Evolutionary conservation across 1,140 invertebrate genomes (phyloP).

Genomic region (honey bee (Apis mellifera)): DNA sequence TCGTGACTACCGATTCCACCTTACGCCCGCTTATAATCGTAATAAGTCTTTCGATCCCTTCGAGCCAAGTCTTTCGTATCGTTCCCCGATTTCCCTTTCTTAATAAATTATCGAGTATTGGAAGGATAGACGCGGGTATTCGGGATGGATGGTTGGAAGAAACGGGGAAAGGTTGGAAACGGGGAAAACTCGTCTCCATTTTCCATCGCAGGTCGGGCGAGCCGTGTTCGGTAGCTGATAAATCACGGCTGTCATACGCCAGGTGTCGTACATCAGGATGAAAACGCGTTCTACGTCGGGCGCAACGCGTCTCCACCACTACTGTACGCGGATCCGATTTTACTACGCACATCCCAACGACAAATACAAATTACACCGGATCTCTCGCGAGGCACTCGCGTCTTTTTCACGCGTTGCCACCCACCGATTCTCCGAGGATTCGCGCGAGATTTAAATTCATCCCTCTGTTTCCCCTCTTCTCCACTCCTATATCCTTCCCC

Average conservation of each 20-base stretch:
- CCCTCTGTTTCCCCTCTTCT: neutral
- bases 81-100: too few species aligned
- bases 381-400: conserved; percentile 50
- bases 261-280: conserved; percentile 63
- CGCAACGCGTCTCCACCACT: conserved; percentile 43
- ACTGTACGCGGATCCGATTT: conserved; percentile 56
- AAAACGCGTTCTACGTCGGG: conserved; percentile 60
- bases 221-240: conserved; percentile 63
- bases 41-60: too few species aligned
- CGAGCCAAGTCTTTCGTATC: too few species aligned
- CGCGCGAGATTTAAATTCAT: conserved; percentile 57
- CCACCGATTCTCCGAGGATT: conserved; percentile 63
- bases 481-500: too few species aligned
- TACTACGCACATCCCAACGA: conserved; percentile 60
- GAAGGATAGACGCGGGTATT: too few species aligned
- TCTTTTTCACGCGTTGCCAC: conserved; percentile 65
- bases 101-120: too few species aligned
- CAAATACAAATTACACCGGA: conserved; percentile 66
- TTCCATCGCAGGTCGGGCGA: conserved; percentile 39
- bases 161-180: neutral
- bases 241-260: conserved; percentile 67
- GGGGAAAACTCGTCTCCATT: conserved; percentile 24
- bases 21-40: conserved; percentile 58
- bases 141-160: too few species aligned
- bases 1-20: conserved; percentile 56